A percentile compares a stretch with the other conserved stretches of the same genome.
Evolutionary conservation across 2,113 vertebrate genomes (phyloP).

Genomic region (Poeciliopsis turrubarensis): DNA sequence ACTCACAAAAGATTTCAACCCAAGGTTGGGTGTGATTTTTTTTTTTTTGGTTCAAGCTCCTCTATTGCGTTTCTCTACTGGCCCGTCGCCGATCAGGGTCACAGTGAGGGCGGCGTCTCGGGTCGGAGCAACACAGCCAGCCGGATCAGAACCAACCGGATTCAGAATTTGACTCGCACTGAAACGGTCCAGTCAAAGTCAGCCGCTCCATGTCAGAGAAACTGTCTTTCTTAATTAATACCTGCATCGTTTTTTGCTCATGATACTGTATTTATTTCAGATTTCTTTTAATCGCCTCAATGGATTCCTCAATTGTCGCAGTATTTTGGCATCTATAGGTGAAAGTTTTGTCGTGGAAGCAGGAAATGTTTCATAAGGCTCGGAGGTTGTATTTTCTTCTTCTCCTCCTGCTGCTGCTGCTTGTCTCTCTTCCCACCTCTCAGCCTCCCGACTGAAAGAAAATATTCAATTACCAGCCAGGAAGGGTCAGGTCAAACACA

Average conservation of each 20-base stretch:
- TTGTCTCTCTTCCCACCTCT: slow-evolving; percentile 2
- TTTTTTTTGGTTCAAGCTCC: no score
- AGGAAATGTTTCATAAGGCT: slow-evolving; percentile 1
- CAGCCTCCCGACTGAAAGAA: slow-evolving; percentile 46
- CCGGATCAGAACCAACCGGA: no score
- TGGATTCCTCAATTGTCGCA: not conserved
- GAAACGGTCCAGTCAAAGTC: no score
- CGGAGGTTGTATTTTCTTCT: slow-evolving; percentile 4
- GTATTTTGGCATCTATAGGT: no score
- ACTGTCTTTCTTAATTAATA: not conserved
- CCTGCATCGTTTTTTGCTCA: not conserved
- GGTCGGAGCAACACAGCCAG: no score
- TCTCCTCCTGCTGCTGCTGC: slow-evolving; percentile 9
- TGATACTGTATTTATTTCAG: not conserved
- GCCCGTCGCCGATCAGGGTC: no score
- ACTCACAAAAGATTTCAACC: no score
- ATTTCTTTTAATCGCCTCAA: not conserved
- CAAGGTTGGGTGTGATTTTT: no score
- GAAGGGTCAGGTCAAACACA: slow-evolving; percentile 77
- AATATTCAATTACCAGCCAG: slow-evolving; percentile 76
- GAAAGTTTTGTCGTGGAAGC: not conserved
- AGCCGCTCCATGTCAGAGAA: no score
- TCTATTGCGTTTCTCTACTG: no score
- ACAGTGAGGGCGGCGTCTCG: no score
- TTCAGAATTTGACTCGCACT: no score